Conservation (phyloP, 2,888 invertebrate species). For the Linyphia triangularis region DNA sequence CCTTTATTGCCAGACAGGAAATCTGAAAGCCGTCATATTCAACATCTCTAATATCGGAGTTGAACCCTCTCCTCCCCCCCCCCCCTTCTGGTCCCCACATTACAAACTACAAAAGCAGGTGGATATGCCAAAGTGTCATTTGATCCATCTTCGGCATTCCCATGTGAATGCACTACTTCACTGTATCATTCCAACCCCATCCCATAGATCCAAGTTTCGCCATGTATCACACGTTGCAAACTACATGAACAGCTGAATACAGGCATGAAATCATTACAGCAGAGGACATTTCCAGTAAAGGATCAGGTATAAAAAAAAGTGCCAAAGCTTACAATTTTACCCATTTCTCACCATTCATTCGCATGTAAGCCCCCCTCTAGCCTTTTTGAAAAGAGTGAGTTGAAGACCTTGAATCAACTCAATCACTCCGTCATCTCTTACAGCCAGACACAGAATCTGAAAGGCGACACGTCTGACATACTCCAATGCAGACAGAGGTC, state of each 20-base stretch:
- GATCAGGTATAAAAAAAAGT: not conserved
- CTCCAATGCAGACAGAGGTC: not conserved
- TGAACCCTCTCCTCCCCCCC: too few species aligned
- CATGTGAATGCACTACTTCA: not conserved
- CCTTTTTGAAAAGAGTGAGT: not conserved
- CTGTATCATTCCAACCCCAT: slow-evolving; percentile 5
- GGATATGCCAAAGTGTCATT: slow-evolving; percentile 14
- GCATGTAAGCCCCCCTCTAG: not conserved
- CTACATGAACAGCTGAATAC: slow-evolving; percentile 36
- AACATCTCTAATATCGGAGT: too few species aligned
- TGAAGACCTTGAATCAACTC: not conserved
- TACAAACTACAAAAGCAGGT: not conserved
- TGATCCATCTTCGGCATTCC: slow-evolving; percentile 35
- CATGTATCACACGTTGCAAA: slow-evolving; percentile 27
- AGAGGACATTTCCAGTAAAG: not conserved
- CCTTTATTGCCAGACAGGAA: too few species aligned
- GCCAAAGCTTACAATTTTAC: too few species aligned
- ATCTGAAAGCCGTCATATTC: too few species aligned
- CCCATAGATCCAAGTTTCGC: not conserved
- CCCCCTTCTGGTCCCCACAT: not conserved
- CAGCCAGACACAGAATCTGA: not conserved
- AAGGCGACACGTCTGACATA: not conserved
- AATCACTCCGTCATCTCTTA: not conserved
- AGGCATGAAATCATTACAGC: slow-evolving; percentile 9
- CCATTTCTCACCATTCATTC: not conserved